These are phyloP conservation scores for Amblyopsis hoosieri DNA, from an alignment of 2,797 vertebrate species.

Conservation along the genomic window DNA sequence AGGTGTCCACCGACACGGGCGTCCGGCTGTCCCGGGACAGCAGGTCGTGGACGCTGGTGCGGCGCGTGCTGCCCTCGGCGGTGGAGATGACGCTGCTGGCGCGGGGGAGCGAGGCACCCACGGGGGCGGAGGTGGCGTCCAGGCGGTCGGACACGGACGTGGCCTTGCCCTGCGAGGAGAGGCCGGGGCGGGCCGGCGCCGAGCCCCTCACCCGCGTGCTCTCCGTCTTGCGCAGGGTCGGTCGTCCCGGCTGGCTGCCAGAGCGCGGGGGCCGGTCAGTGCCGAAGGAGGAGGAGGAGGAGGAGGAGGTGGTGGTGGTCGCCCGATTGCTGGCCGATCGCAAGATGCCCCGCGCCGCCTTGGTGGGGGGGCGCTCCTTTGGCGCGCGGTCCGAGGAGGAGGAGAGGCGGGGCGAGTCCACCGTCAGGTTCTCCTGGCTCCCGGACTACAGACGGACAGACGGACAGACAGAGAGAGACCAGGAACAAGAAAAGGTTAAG, in stretches of 20 bases:
- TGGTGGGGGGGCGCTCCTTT: constrained; percentile 75
- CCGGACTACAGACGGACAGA: constrained; percentile 75
- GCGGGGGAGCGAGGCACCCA: constrained; percentile 83
- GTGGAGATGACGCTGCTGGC: constrained; percentile 99
- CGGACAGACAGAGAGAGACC: neutral
- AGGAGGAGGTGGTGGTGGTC: constrained; percentile 38
- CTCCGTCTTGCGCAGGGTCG: constrained; percentile 84
- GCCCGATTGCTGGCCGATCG: constrained; percentile 87
- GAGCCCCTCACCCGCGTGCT: constrained; percentile 84
- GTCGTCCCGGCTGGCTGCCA: constrained; percentile 66
- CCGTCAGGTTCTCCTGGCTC: constrained; percentile 91
- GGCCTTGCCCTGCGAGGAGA: constrained; percentile 80
- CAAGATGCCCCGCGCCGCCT: constrained; percentile 79
- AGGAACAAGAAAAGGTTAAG: too few relatives aligned
- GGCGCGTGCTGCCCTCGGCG: constrained; percentile 91
- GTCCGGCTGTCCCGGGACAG: constrained; percentile 92
- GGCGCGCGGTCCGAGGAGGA: constrained; percentile 81
- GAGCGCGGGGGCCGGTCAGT: constrained; percentile 59
- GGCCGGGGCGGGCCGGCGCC: constrained; percentile 62
- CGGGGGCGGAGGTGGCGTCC: constrained; percentile 72
- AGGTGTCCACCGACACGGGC: constrained; percentile 85
- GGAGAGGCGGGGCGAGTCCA: constrained; percentile 87
- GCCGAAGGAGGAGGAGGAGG: constrained; percentile 43
- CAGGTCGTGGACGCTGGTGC: constrained; percentile 97
- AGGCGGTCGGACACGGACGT: constrained; percentile 82